Evolutionary conservation across 2,797 vertebrate genomes (phyloP).

Genomic region (Spea hammondii): DNA sequence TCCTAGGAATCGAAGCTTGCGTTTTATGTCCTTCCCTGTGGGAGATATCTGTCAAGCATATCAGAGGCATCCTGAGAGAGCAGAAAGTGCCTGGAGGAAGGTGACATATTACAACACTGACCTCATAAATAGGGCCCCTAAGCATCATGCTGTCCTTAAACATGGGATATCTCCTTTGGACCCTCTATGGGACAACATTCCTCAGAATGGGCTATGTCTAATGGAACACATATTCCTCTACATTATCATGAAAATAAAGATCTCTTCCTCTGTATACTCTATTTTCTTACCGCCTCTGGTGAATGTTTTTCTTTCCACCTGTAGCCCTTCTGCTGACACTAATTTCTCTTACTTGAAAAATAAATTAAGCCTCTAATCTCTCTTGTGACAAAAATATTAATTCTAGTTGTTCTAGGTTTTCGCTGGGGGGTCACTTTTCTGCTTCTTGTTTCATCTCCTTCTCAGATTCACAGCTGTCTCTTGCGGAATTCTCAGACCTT

Average conservation of each 20-base stretch:
- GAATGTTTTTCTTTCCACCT: conserved; percentile 45
- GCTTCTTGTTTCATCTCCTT: not conserved
- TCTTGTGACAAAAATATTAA: too few relatives aligned
- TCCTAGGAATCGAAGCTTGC: conserved; percentile 84
- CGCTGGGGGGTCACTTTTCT: not conserved
- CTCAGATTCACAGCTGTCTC: conserved; percentile 85
- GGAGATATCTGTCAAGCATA: conserved; percentile 85
- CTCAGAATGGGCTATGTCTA: not conserved
- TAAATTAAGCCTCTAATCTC: not conserved
- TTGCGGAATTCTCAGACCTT: conserved; percentile 91
- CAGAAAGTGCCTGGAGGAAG: conserved; percentile 85
- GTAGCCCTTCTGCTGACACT: not conserved
- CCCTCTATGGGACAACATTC: not conserved
- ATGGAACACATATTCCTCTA: not conserved
- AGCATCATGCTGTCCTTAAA: not conserved
- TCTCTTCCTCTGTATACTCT: not conserved
- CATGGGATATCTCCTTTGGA: not conserved
- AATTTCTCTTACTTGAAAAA: not conserved
- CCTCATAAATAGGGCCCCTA: not conserved
- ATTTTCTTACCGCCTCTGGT: not conserved
- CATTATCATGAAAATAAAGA: not conserved
- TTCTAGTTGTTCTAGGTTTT: too few relatives aligned
- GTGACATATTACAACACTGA: conserved; percentile 56
- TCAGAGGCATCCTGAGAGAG: conserved; percentile 81
- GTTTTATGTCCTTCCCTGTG: conserved; percentile 88